These are phyloP conservation scores for Semicossyphus pulcher DNA, from an alignment of 2,113 vertebrate genomes.

Conservation along the genomic window DNA sequence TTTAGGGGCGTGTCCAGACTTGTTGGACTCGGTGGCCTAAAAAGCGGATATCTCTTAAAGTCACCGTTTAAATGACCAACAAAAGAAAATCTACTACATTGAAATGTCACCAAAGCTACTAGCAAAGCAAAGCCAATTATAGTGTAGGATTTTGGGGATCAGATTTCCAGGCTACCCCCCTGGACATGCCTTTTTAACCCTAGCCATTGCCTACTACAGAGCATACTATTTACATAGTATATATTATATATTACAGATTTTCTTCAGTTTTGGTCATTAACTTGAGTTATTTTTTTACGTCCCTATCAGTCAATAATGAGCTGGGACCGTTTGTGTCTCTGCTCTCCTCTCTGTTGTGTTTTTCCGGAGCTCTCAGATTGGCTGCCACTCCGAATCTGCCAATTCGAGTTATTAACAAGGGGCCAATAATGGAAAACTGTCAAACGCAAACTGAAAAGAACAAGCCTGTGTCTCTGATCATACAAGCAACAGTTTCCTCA, in stretches of 20 bases:
- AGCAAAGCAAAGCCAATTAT: too few species aligned
- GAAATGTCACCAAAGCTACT: too few species aligned
- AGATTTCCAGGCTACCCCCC: too few species aligned
- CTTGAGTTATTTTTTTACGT: neutral
- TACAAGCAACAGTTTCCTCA: slow-evolving; percentile 14
- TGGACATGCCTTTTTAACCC: neutral
- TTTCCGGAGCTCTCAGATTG: neutral
- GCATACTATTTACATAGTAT: neutral
- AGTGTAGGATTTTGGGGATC: too few species aligned
- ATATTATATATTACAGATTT: neutral
- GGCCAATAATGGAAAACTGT: slow-evolving; percentile 29
- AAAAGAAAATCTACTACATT: too few species aligned
- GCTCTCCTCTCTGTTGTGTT: slow-evolving; percentile 3
- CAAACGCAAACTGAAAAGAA: slow-evolving; percentile 21
- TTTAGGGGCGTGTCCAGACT: too few species aligned
- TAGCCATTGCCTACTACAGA: neutral
- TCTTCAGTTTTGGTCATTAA: slow-evolving; percentile 10
- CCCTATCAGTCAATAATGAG: neutral
- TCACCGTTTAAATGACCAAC: too few species aligned
- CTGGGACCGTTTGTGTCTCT: neutral
- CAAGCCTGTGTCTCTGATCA: slow-evolving; percentile 35
- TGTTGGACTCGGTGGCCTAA: too few species aligned
- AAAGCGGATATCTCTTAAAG: too few species aligned
- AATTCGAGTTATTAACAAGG: slow-evolving; percentile 37
- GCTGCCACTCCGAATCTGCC: slow-evolving; percentile 29